Evolutionary conservation across 2,797 vertebrate species (phyloP), one percentile per base, ranked within the genome.

Genomic region (Tamandua tetradactyla): DNA sequence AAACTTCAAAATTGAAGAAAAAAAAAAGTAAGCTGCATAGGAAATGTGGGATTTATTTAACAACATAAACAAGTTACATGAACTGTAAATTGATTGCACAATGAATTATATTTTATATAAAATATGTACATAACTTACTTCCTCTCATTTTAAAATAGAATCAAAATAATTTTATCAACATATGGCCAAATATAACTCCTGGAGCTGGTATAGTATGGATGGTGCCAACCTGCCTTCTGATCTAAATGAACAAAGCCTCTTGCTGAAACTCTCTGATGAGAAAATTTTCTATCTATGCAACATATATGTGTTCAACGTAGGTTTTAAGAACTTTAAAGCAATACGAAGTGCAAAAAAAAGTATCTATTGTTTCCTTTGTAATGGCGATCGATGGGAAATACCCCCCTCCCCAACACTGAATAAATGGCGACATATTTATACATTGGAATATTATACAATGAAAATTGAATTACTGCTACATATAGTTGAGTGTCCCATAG

Each of bases 11-110:
- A 57, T 44, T 9, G 1, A 27, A n/a, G n/a, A 61, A 5, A 75
- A 32, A 49, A 14, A 9, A 76, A 9, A 40, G 2, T 18, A 74
- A 68, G 2, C 59, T 81, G 84, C 14, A 32, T 8, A 85, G 71
- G 59, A 88, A 81, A 64, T 35, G 15, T 47, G 88, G 11, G 22
- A 89, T 52, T 52, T 87, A 74, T 25, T 91, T 93, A 93, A 80
- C 32, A 72, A 83, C 2, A 47, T 47, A 25, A 57, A 71, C 4
- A 64, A 49, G 72, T 68, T 55, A 30, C 84, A 84, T 59, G 2
- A 37, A 0, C 11, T 35, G 17, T 90, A n/a, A 86, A 69, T 44
- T 78, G 52, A 57, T 15, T 47, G 55, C 82, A 64, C 35, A 61
- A 37, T 79, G 61, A 44, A 71, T 42, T 81, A 74, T 20, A 42